Base-by-base conservation (phyloP, 2,888 invertebrate genomes). In the Brachyopa scutellaris region DNA sequence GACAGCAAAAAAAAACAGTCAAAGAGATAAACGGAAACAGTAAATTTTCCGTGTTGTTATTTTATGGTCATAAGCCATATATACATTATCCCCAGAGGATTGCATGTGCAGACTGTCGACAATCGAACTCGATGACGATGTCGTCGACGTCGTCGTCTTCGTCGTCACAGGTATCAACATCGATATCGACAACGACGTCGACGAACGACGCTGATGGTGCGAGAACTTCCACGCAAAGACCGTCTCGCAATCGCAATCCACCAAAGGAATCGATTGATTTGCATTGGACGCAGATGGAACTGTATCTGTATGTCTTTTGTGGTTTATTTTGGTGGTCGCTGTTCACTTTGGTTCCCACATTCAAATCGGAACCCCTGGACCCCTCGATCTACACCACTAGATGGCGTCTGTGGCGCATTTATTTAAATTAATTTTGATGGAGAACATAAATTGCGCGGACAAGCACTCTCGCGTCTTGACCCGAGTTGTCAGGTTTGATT, bases 31-130 rank as follows among this genome's bases (percentile, higher is more conserved):
- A 82, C 82, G 82, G 77, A 82, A 82, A 82, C 82, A 82, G 82
- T 82, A 82, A 82, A 82, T 82, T 70, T 82, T 66, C 77, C 77
- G 77, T 76, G 77, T 77, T 77, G 82, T 72, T 82, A 77, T 82
- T 82, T 82, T 82, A 82, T 82, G 77, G 77, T 77, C 77, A 82
- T 82, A 82, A 77, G 82, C 82, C 47, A 53, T 72, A 64, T 72
- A 82, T 82, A 82, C 40, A 82, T 77, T 82, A 82, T 82, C 82
- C 82, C 77, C 40, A 17, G 70, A 82, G 64, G 66, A 77, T 66
- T 47, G 53, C 70, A 61, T 70, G 70, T 59, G 74, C 62, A 26
- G 26, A 29, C 47, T 47, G 70, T 55, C 64, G 72, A 36, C 51
- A n/a, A n/a, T n/a, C n/a, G n/a, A n/a, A n/a, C 42, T 64, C 53